Conservation (phyloP, 2,888 invertebrate species). For the Congeria kusceri region DNA sequence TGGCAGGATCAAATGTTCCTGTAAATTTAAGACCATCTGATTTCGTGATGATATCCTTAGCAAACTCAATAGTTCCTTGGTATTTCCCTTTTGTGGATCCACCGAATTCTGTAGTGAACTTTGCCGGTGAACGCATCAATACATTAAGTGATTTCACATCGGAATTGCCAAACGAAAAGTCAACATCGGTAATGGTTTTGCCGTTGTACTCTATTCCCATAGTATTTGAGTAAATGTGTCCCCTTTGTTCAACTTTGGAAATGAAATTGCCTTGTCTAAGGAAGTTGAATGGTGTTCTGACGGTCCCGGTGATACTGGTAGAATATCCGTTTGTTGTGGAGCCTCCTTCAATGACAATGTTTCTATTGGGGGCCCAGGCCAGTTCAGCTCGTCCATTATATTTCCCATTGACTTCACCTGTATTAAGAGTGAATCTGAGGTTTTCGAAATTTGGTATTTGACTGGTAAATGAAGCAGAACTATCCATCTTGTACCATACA, state of each 20-base stretch:
- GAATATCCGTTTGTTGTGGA: constrained; percentile 12
- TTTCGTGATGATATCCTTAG: constrained; percentile 1
- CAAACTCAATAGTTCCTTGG: constrained; percentile 10
- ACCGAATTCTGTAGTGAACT: neutral
- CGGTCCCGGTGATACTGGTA: constrained; percentile 19
- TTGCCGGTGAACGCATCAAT: constrained; percentile 24
- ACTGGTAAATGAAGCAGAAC: constrained; percentile 37
- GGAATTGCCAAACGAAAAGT: constrained; percentile 14
- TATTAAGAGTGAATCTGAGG: constrained; percentile 35
- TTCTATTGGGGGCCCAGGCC: constrained; percentile 40
- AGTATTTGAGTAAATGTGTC: constrained; percentile 14
- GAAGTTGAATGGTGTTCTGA: constrained; percentile 39
- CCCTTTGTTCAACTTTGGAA: constrained; percentile 15
- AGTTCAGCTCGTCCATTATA: constrained; percentile 31
- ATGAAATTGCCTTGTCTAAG: constrained; percentile 22
- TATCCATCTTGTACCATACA: constrained; percentile 22
- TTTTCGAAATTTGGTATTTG: constrained; percentile 52
- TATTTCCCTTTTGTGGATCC: constrained; percentile 14
- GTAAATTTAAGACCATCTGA: constrained; percentile 7
- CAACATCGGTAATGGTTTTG: constrained; percentile 22
- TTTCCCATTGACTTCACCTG: constrained; percentile 15
- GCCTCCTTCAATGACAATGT: constrained; percentile 21
- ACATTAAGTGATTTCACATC: constrained; percentile 8
- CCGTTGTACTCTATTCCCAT: constrained; percentile 28
- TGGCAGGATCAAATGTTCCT: constrained; percentile 12